Evolutionary conservation across 2,888 invertebrate species (phyloP), one percentile per base, ranked within the genome.

Genomic region (Spilosoma lubricipeda): DNA sequence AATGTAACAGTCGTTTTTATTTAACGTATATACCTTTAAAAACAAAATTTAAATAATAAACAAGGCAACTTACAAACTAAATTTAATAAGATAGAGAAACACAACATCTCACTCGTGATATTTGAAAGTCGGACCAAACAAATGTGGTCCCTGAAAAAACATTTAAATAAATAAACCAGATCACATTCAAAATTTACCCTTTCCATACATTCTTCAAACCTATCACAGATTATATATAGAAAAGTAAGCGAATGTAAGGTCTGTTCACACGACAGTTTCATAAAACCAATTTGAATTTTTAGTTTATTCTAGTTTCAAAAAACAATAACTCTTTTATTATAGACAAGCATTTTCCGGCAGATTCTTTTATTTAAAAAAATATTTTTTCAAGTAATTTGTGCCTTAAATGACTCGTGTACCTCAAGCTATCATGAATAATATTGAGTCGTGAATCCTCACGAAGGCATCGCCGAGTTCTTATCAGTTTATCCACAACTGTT

Each of bases 141-240:
- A 70, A 45, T n/a, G 23, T 76, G 82, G 82, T 77, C 83, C 72
- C 73, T 48, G 36, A 70, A 11, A 65, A 71, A 67, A 63, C 23
- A 80, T 71, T 39, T 67, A 18, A 66, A 68, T 7, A 78, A 80
- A 80, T 69, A 71, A 80, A 77, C 48, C 76, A 74, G 73, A 56
- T 69, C 42, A 71, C 33, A 30, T 69, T 66, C 33, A 72, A 45
- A 59, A 56, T 63, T 69, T 52, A 67, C 66, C 45, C 64, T 77
- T 64, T 52, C 13, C 77, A 76, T 67, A 48, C 75, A 23, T 68
- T 79, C 78, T 79, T 78, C 80, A 83, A 82, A 80, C 84, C 85
- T 89, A 89, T 89, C 88, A 89, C 89, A 89, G 89, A 86, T 86
- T 82, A 83, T 72, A 66, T 74, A 79, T 67, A 80, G 65, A 80